Evolutionary conservation across 2,888 invertebrate species (phyloP), one percentile per base, ranked within the genome.

Genomic region (Agriopis aurantiaria): DNA sequence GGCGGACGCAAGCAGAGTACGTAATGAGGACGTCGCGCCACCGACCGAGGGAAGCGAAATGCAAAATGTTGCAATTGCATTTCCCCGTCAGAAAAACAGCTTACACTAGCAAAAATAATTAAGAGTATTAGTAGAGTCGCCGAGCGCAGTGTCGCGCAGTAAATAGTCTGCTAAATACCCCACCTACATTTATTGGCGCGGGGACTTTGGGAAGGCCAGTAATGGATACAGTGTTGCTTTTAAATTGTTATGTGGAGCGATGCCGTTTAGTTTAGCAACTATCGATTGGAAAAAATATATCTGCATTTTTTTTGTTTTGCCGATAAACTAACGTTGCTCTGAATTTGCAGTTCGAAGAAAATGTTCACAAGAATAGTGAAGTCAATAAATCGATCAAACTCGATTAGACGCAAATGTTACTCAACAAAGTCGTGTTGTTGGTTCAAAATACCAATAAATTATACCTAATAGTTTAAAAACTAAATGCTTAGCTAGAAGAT

Each of bases 41-140:
- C 71, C 75, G 78, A 70, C 71, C 75, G 80, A 78, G 33, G 80
- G 79, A 80, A 84, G 85, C 80, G 87, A 86, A 88, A 92, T 92
- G 91, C 90, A 91, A 92, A 91, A 92, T 91, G 92, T 92, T 88
- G 91, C 91, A 92, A 91, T 91, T 90, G 90, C 91, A 91, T 88
- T 88, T 88, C 82, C 78, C 91, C 88, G 89, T 92, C 92, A 92
- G 91, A 92, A 91, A 92, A 93, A 93, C 91, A 92, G 92, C 92
- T 92, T 91, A 91, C 91, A 91, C 90, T 88, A 88, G 92, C 92
- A 91, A 92, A 93, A 93, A 93, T 93, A 93, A 93, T 93, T 93
- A 93, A 92, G 93, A 92, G 91, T 90, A 92, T 93, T 92, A 93
- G 91, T 88, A 82, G 85, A 91, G 91, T 91, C 88, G 88, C 85